Evolutionary conservation across 2,888 invertebrate species (phyloP), one percentile per base, ranked within the genome.

Genomic region (Dynastes maya): DNA sequence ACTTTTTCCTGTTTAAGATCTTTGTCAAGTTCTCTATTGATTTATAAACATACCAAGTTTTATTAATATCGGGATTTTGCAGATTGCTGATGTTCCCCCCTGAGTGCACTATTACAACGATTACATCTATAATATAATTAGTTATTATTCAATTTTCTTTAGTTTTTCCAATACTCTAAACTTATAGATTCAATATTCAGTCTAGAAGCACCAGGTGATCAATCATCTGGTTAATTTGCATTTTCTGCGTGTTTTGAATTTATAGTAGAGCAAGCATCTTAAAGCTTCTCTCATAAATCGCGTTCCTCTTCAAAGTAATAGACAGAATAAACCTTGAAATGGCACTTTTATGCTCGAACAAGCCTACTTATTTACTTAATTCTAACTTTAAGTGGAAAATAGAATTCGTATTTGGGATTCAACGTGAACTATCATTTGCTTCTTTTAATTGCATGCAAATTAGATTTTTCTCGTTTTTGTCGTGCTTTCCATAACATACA

Each of bases 211-310:
- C 40, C 49, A 74, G 72, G 61, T 74, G 72, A 61, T 74, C 72
- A 45, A 74, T 74, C 63, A 74, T 45, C 45, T 27, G 72, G 63
- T 74, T 22, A 61, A 74, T 74, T 74, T 74, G 49, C 40, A 74
- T 74, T 74, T 27, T 61, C 5, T 45, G 9, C 63, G 9, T 45
- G 58, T 45, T 61, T 22, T 63, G 49, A 74, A 74, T 74, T 74
- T 40, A 74, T 74, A 74, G 63, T 74, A 45, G 45, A 27, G 29
- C 61, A 49, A 27, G 61, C 61, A 49, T 61, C 63, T 74, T 74
- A 49, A 74, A 61, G 9, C 22, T 45, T 3, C 22, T 3, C 22
- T 22, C 61, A 40, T 61, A 49, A 74, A 58, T 45, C 61, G 13
- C 40, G 40, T 40, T 16, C 45, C 61, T 27, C 40, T 22, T 29